Evolutionary conservation across 2,888 invertebrate genomes (phyloP), one percentile per base, ranked within the genome.

Genomic region (Beris morrisii): DNA sequence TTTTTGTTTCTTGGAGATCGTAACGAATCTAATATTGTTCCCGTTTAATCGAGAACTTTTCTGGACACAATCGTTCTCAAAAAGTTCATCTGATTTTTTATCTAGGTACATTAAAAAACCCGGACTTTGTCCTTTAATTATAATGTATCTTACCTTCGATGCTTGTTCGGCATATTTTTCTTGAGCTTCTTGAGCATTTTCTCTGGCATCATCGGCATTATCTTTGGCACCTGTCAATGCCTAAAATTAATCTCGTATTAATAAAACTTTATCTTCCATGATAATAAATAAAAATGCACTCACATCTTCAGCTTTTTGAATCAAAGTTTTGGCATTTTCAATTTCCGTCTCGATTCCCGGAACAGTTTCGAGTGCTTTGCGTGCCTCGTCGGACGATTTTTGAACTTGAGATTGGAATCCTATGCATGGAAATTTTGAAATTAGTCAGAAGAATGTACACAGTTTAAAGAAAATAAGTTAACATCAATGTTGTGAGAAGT

Each of bases 331-430:
- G 0, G 95, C 93, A 71, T 90, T 88, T 28, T 81, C 75, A 45
- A 95, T 89, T 69, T 87, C 81, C 65, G 83, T 79, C 74, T 90
- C 86, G 65, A 97, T 95, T 68, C 87, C 85, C 0, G 88, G 87
- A 15, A 96, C 88, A 69, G 87, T 87, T 69, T 85, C 79, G 12
- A 95, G 81, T 0, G 96, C 93, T 69, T 90, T 85, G 52, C 88
- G 84, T 0, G 97, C 96, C 70, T 88, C 87, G 56, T 87, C 85
- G 67, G 92, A 90, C 67, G 93, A 95, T 70, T 89, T 88, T 71
- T 92, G 88, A 1, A 97, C 95, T 80, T 93, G 89, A 66, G 90
- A 87, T 77, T 96, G 94, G 83, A 97, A 98, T 76, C 90, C 92
- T 91, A 74, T 58, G 74, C 74, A 71, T 22, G 11, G 5, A n/a